Conservation (phyloP, 2,888 invertebrate genomes). For the Scelioninae gen. 2 region DNA sequence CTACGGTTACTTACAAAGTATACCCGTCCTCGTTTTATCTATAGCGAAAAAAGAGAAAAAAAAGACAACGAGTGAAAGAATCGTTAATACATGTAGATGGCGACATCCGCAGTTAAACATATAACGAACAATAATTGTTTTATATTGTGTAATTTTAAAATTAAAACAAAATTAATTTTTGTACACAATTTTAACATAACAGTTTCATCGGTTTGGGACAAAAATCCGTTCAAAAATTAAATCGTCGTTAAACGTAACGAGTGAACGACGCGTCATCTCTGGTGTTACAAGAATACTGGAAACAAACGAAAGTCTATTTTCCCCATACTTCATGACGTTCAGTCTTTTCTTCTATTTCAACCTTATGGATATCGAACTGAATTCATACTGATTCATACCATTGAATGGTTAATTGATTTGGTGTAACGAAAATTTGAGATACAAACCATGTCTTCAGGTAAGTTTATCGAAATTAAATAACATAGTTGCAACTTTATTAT, state of each 20-base stretch:
- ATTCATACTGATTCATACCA: slow-evolving; percentile 36
- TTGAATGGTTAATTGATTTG: slow-evolving; percentile 63
- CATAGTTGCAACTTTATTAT: background rate
- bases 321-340: slow-evolving; percentile 20
- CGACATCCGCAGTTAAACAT: background rate
- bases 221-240: too few relatives aligned
- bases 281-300: background rate
- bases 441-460: slow-evolving; percentile 71
- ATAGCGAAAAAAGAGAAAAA: background rate
- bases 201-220: too few relatives aligned
- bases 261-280: background rate
- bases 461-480: slow-evolving; percentile 33
- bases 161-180: background rate
- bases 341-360: slow-evolving; percentile 33
- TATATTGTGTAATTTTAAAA: background rate
- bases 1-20: background rate
- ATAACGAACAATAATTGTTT: background rate
- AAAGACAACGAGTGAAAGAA: background rate
- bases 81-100: background rate
- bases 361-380: slow-evolving; percentile 45
- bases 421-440: slow-evolving; percentile 63
- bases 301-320: slow-evolving; percentile 31
- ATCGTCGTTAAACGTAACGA: too few relatives aligned
- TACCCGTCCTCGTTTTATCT: background rate
- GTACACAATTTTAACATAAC: too few relatives aligned